phyloP scores from a whole-genome alignment of 1,140 invertebrate species.

The Temnothorax curvispinosus region DNA sequence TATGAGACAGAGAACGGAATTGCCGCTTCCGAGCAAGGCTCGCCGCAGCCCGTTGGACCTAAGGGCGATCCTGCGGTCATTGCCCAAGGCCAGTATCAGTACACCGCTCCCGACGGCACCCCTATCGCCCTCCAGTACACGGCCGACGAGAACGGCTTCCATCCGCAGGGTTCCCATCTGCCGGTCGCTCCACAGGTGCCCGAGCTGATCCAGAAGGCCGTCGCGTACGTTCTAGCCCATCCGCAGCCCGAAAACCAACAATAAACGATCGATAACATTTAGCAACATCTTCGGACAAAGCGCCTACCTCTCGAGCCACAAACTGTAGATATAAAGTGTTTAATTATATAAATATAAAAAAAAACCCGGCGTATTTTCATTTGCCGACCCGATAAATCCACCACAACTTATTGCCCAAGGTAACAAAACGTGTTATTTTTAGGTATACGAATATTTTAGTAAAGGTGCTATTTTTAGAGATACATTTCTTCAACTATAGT shows the following conservation, averaged over 20 bases:
- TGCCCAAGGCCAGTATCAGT: constrained; percentile 85
- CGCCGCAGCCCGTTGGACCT: constrained; percentile 83
- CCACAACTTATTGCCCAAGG: not conserved
- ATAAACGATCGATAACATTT: constrained; percentile 12
- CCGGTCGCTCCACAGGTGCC: constrained; percentile 85
- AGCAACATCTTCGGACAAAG: constrained; percentile 20
- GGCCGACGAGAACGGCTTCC: constrained; percentile 87
- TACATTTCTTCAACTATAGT: not conserved
- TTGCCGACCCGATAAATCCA: not conserved
- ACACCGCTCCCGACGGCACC: constrained; percentile 87
- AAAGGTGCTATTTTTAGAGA: not conserved
- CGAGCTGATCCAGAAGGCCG: constrained; percentile 82
- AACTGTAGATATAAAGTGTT: constrained; percentile 28
- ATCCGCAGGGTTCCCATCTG: constrained; percentile 86
- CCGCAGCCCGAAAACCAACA: constrained; percentile 64
- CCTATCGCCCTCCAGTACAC: constrained; percentile 85
- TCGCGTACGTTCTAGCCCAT: constrained; percentile 83
- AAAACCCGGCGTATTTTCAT: not conserved
- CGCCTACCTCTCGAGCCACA: constrained; percentile 1
- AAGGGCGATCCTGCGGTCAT: constrained; percentile 85
- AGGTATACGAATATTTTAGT: no score
- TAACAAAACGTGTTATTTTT: not conserved
- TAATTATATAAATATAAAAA: constrained; percentile 33
- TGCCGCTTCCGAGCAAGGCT: constrained; percentile 86
- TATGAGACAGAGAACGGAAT: constrained; percentile 90